phyloP scores from a whole-genome alignment of 2,797 vertebrate genomes.

The Girardinus metallicus region DNA sequence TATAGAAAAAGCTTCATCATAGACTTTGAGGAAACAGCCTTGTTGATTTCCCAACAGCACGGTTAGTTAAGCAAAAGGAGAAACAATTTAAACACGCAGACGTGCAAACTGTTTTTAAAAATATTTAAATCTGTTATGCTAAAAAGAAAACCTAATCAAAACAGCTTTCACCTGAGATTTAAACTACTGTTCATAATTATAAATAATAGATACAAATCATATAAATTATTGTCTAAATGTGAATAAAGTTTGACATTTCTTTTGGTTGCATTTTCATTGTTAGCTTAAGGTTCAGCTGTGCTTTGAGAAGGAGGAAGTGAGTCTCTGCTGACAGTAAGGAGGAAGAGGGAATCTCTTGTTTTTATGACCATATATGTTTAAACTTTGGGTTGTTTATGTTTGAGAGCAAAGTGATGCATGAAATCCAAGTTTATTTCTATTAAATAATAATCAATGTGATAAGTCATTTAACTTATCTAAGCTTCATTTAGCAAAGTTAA shows the following conservation, averaged over 20 bases:
- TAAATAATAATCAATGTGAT: background rate
- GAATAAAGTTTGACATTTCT: background rate
- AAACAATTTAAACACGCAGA: background rate
- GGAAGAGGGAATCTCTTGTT: constrained; percentile 59
- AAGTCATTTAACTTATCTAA: background rate
- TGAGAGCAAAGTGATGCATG: background rate
- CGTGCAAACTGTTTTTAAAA: background rate
- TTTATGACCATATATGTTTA: constrained; percentile 47
- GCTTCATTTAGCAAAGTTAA: background rate
- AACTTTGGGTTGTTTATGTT: background rate
- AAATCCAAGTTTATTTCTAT: background rate
- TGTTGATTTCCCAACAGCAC: background rate
- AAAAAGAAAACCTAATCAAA: background rate
- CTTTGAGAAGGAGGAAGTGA: constrained; percentile 68
- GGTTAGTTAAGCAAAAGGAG: background rate
- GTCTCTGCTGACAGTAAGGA: constrained; percentile 58
- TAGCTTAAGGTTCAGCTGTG: constrained; percentile 16
- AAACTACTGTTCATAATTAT: background rate
- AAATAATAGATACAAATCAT: no score
- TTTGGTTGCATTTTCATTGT: constrained; percentile 28
- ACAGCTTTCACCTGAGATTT: background rate
- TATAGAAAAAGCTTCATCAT: background rate
- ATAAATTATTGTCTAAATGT: background rate
- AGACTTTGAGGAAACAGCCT: background rate
- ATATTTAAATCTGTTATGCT: background rate